Evolutionary conservation across 2,113 vertebrate genomes (phyloP), one percentile per base, ranked within the genome.

Genomic region (Columba janthina): DNA sequence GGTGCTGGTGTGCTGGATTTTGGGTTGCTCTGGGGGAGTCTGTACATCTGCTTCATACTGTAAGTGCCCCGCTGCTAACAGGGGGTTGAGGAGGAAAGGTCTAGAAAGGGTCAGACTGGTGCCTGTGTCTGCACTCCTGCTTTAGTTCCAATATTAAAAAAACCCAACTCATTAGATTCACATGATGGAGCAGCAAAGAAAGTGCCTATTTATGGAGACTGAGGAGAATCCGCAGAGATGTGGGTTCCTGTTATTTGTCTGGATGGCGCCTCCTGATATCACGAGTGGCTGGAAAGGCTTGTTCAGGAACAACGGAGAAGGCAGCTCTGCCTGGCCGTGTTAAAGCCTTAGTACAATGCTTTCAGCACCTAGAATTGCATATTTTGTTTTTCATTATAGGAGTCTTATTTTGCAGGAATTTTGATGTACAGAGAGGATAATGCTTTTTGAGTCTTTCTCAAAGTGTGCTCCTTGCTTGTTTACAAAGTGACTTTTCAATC

Each of bases 111-210:
- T 65, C 48, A 84, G 69, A 67, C 53, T 3, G 20, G 42, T 71
- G 86, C 53, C 73, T 93, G 18, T 22, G 25, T 81, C 71, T 71
- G 42, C 31, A 65, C 53, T 95, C 57, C 73, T 67, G 65, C 57
- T 84, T 81, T 57, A 78, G 42, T 48, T 70, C 15, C 8, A 42
- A 7, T 69, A 69, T 87, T 51, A 11, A 28, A 83, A 78, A 64
- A 12, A 0, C 1, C 4, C 22, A 67, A 18, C 24, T 85, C 54
- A 50, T 82, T 94, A 87, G 57, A 74, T 80, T 93, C 94, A 83
- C 89, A 90, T 93, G 90, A 89, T 71, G 76, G 58, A 91, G 61
- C 76, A 79, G 61, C 81, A 91, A 93, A 94, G 70, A 89, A 95
- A 95, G 74, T 92, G 57, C 62, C 73, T 87, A 58, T 96, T 96